phyloP scores from a whole-genome alignment of 2,113 vertebrate genomes.

The Tetrax tetrax region DNA sequence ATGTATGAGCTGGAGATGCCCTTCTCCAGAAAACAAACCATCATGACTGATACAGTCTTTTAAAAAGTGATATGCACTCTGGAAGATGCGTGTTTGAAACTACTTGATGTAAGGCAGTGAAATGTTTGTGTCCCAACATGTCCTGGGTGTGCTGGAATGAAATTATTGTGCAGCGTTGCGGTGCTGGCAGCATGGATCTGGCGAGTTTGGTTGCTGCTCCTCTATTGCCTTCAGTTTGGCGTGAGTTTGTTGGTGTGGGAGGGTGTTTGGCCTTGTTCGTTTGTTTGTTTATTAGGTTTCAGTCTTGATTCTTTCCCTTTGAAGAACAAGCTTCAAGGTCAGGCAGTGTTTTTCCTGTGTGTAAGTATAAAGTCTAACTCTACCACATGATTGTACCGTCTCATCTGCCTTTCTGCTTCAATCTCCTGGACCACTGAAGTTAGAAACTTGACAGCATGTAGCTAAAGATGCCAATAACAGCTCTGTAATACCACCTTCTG shows the following conservation, averaged over 20 bases:
- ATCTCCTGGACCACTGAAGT: neutral
- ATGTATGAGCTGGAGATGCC: neutral
- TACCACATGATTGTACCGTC: neutral
- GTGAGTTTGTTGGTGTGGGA: neutral
- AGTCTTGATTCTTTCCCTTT: neutral
- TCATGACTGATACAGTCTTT: accelerated
- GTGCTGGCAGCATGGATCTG: neutral
- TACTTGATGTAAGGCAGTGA: neutral
- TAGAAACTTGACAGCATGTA: neutral
- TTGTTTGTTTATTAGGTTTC: neutral
- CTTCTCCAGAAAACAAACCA: neutral
- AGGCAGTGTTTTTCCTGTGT: neutral
- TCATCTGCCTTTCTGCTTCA: neutral
- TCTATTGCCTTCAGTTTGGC: neutral
- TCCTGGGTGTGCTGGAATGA: neutral
- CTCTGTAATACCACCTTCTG: neutral
- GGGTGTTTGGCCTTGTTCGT: too few relatives aligned
- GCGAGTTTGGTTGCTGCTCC: neutral
- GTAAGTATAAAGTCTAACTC: neutral
- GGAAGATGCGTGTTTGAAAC: neutral
- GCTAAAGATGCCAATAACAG: neutral
- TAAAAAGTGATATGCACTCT: neutral
- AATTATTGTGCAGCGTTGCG: accelerated
- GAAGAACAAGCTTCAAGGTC: neutral
- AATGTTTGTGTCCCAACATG: too few relatives aligned